Conservation (phyloP, 1,140 invertebrate species). For the Leguminivora glycinivorella region DNA sequence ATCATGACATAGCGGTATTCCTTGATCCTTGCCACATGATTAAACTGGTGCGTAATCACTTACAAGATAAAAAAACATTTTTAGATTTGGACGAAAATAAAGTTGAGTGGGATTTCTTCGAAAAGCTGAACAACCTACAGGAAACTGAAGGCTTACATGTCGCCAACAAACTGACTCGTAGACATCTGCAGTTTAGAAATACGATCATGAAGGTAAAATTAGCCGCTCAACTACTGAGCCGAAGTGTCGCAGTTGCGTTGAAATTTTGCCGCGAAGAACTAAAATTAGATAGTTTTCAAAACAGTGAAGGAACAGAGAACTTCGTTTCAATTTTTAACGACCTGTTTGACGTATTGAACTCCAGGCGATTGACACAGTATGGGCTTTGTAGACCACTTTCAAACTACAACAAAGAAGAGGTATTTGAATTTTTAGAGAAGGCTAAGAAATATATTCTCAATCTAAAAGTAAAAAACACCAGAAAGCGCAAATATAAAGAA, state of each 20-base stretch:
- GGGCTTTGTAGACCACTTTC: conserved; percentile 3
- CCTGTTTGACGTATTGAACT: conserved; percentile 25
- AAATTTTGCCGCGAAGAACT: conserved; percentile 18
- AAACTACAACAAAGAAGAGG: not conserved
- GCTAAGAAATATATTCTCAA: conserved; percentile 8
- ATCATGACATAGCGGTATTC: not conserved
- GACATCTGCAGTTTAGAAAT: conserved; percentile 11
- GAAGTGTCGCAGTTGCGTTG: conserved; percentile 11
- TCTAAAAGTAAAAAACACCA: too few relatives aligned
- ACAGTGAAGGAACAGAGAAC: not conserved
- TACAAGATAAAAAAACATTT: conserved; percentile 19
- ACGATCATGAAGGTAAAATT: conserved; percentile 19
- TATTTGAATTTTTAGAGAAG: not conserved
- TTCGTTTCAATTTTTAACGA: conserved; percentile 4
- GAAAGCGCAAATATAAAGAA: too few relatives aligned
- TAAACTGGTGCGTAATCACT: conserved; percentile 21
- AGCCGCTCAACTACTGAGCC: conserved; percentile 18
- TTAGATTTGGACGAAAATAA: not conserved
- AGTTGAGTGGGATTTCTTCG: conserved; percentile 3
- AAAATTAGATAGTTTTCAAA: not conserved
- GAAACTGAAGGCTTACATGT: conserved; percentile 15
- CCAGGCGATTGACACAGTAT: not conserved
- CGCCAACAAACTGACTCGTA: conserved; percentile 19
- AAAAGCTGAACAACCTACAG: conserved; percentile 17
- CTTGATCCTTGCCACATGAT: conserved; percentile 23